These are phyloP conservation scores for Chymomyza costata DNA, from an alignment of 1,140 invertebrate genomes.

Conservation along the genomic window DNA sequence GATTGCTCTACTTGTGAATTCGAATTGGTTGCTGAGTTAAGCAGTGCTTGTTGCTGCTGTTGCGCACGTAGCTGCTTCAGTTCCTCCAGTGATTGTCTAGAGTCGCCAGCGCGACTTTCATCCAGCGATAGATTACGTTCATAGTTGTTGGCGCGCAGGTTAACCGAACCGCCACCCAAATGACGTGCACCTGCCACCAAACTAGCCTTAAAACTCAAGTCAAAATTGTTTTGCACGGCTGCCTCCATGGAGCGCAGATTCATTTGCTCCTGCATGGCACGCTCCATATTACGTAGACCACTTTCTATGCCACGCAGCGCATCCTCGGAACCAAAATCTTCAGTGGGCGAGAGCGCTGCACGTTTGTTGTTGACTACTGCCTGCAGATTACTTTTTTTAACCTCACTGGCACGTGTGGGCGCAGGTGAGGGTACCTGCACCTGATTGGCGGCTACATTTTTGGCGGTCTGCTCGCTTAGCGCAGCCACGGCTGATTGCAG, in stretches of 20 bases:
- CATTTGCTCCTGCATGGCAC: constrained; percentile 75
- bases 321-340: constrained; percentile 74
- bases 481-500: constrained; percentile 54
- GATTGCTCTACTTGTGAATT: constrained; percentile 56
- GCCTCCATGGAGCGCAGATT: constrained; percentile 67
- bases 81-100: constrained; percentile 64
- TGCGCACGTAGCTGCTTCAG: constrained; percentile 67
- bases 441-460: constrained; percentile 27
- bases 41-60: constrained; percentile 54
- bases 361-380: constrained; percentile 4
- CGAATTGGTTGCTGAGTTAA: constrained; percentile 38
- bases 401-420: constrained; percentile 60
- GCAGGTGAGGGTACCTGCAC: constrained; percentile 60
- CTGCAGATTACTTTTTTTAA: constrained; percentile 52
- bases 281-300: constrained; percentile 72
- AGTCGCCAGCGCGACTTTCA: constrained; percentile 53
- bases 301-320: constrained; percentile 72
- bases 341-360: constrained; percentile 53
- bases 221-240: constrained; percentile 65
- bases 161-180: constrained; percentile 54
- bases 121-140: constrained; percentile 64
- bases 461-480: constrained; percentile 54
- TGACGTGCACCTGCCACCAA: constrained; percentile 48
- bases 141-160: constrained; percentile 51
- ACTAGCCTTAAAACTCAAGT: constrained; percentile 66